phyloP scores from a whole-genome alignment of 2,113 vertebrate genomes.

The Mobula birostris region DNA sequence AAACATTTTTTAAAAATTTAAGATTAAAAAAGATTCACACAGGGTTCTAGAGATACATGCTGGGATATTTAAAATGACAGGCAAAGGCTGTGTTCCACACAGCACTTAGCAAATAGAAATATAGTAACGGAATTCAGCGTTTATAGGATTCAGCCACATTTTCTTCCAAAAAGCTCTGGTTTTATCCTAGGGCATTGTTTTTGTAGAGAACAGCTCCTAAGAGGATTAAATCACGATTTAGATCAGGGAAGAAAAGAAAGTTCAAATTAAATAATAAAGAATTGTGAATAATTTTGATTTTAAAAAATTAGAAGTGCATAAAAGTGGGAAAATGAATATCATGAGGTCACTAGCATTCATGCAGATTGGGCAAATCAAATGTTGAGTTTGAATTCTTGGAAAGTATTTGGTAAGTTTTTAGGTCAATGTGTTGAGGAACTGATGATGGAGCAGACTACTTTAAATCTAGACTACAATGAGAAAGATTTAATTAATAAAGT shows the following conservation, averaged over 20 bases:
- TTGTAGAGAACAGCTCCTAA: neutral
- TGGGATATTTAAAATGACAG: neutral
- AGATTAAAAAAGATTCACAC: neutral
- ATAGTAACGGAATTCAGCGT: neutral
- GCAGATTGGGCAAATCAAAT: no score
- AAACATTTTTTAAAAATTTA: no score
- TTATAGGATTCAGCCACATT: neutral
- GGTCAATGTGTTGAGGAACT: no score
- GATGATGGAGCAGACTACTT: no score
- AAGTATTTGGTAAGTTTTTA: no score
- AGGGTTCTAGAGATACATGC: neutral
- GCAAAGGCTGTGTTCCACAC: neutral
- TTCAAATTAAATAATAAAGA: neutral
- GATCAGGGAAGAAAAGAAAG: neutral
- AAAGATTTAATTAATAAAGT: no score
- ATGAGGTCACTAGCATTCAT: no score
- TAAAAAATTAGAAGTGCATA: no score
- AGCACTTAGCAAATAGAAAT: neutral
- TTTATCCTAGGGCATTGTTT: neutral
- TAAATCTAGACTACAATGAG: no score
- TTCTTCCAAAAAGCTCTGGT: neutral
- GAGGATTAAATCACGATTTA: neutral
- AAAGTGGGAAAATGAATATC: no score
- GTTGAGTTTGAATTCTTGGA: no score
- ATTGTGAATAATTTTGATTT: neutral